Evolutionary conservation across 2,888 invertebrate species (phyloP).

Genomic region (Oscheius sp.): DNA sequence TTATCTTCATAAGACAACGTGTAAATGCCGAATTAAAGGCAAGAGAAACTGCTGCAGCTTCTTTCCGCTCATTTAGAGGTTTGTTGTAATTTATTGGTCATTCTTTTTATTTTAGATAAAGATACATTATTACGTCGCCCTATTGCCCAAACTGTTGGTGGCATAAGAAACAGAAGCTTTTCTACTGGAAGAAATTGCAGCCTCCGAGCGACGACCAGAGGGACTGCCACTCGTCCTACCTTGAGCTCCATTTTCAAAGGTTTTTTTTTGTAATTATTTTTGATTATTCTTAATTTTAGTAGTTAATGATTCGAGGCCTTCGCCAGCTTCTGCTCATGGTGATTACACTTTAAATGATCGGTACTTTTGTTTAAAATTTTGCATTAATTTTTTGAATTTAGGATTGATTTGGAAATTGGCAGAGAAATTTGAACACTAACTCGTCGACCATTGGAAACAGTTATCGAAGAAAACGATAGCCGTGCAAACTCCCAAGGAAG

Average conservation of each 20-base stretch:
- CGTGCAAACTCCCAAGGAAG: neutral
- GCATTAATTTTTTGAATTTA: neutral
- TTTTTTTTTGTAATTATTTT: too few relatives aligned
- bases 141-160: neutral
- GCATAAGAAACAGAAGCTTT: neutral
- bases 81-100: neutral
- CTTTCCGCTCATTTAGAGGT: slow-evolving; percentile 21
- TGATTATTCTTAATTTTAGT: too few relatives aligned
- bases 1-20: slow-evolving; percentile 12
- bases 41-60: slow-evolving; percentile 10
- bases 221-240: too few relatives aligned
- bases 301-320: neutral
- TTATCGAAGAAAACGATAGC: too few relatives aligned
- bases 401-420: slow-evolving; percentile 14
- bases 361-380: neutral
- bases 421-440: neutral
- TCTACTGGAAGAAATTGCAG: neutral
- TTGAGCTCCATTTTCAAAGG: too few relatives aligned
- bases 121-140: neutral
- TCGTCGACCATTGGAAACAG: too few relatives aligned
- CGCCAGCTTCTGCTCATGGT: neutral
- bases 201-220: neutral
- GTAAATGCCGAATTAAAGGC: slow-evolving; percentile 1
- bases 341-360: neutral
- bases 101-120: neutral